Base-by-base conservation (phyloP, 2,113 vertebrate species). In the Bubalus kerabau region DNA sequence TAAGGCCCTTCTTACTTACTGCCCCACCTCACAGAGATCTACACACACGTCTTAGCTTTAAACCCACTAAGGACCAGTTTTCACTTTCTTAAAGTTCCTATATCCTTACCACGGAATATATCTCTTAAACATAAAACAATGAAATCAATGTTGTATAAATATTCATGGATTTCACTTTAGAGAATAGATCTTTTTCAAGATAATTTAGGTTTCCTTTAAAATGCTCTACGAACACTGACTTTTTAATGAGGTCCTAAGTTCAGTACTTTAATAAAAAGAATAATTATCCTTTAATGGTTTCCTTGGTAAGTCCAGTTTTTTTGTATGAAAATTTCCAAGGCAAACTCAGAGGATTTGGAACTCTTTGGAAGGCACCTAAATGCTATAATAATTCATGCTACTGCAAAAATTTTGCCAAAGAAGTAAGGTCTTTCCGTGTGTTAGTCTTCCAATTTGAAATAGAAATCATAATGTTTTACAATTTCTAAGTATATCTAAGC, bases 131-230 rank as follows among this genome's bases (percentile, higher is more conserved):
- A 60, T 50, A 54, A 86, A 95, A 87, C 3, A 62, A 83, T 5
- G 50, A 54, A 83, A 62, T 74, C 78, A 83, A 26, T 57, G 24
- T 56, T 94, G 17, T 48, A 46, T 93, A 83, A 90, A 57, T 87
- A 84, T n/a, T 90, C 48, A 59, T 17, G 48, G 7, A 89, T 96
- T 64, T 91, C 40, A 91, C 26, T 89, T 96, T 62, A 84, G 4
- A 90, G 90, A 95, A 85, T 7, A 76, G 28, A 24, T 21, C 21
- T 60, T 86, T 94, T 54, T 48, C 67, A 97, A 96, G 62, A n/a
- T 85, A 81, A 89, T 82, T 81, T 54, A 94, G 40, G 89, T 81
- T 78, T 90, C 24, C 74, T 89, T 92, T 76, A 54, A 94, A 95
- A 82, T 52, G 46, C 8, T 76, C 13, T 71, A 56, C 12, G 19